phyloP scores from a whole-genome alignment of 2,113 vertebrate species.

The Polyodon spathula region DNA sequence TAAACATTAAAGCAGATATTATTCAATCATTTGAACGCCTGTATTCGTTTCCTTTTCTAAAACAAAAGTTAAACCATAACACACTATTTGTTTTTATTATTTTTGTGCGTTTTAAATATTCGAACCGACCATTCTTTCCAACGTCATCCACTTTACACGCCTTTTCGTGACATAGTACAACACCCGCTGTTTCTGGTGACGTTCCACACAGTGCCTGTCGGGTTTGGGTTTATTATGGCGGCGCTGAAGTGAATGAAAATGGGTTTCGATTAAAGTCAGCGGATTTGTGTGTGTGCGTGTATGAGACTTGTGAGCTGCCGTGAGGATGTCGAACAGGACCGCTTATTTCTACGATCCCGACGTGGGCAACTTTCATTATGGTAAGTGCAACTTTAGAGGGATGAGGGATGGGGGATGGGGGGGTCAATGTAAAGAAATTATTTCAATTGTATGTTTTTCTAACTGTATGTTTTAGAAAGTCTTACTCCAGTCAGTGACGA shows the following conservation, averaged over 20 bases:
- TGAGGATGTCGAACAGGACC: conserved; percentile 76
- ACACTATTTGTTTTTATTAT: too few species aligned
- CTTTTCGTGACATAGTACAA: conserved; percentile 14
- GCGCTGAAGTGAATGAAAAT: conserved; percentile 26
- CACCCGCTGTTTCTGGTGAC: conserved; percentile 35
- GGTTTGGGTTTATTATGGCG: conserved; percentile 43
- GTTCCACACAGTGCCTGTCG: neutral
- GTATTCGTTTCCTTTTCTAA: too few species aligned
- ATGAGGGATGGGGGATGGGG: neutral
- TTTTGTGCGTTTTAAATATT: too few species aligned
- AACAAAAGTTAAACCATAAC: too few species aligned
- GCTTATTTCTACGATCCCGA: conserved; percentile 96
- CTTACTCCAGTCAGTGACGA: too few species aligned
- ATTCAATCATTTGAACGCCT: too few species aligned
- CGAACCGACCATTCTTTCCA: neutral
- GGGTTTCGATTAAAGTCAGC: conserved; percentile 4
- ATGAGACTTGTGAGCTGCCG: neutral
- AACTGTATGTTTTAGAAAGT: too few species aligned
- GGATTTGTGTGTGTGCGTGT: conserved; percentile 3
- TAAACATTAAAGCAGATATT: too few species aligned
- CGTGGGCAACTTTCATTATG: conserved; percentile 95
- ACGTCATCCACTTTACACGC: conserved; percentile 2
- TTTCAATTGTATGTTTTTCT: neutral
- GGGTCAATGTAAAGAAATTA: neutral
- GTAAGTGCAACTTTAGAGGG: conserved; percentile 49